phyloP scores from a whole-genome alignment of 2,888 invertebrate species.

The Strigamia transsilvanica region DNA sequence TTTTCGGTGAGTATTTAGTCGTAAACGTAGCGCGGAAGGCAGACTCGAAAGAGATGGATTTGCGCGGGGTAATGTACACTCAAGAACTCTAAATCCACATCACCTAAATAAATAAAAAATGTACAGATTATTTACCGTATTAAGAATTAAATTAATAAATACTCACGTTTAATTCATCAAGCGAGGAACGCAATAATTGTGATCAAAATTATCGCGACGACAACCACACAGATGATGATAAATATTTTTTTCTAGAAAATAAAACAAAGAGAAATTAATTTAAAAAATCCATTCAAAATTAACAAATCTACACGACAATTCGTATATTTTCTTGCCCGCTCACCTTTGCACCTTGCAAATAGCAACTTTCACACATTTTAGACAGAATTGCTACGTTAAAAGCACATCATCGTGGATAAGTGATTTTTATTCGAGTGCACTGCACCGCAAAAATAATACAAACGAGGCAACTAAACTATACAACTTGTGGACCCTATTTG shows the following conservation, averaged over 20 bases:
- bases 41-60: constrained; percentile 30
- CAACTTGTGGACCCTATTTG: background rate
- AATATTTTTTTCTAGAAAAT: constrained; percentile 59
- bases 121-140: too few species aligned
- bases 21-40: constrained; percentile 18
- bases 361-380: constrained; percentile 12
- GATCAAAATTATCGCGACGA: constrained; percentile 57
- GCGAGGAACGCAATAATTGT: constrained; percentile 56
- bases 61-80: constrained; percentile 19
- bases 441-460: constrained; percentile 23
- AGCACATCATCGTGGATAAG: background rate
- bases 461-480: constrained; percentile 23
- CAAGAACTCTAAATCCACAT: background rate
- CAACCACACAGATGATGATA: constrained; percentile 58
- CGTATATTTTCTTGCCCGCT: background rate
- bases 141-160: too few species aligned
- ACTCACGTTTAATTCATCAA: background rate
- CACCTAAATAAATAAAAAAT: background rate
- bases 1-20: constrained; percentile 42
- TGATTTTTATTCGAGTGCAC: constrained; percentile 27
- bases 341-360: constrained; percentile 6
- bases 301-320: background rate
- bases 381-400: background rate
- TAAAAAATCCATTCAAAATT: background rate
- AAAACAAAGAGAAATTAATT: constrained; percentile 35